A percentile compares a stretch with the other conserved stretches of the same genome.
These are phyloP conservation scores for Caenorhabditis elegans DNA, from an alignment of 1,140 invertebrate genomes.

Conservation along the genomic window WBcel235 BX284604.4:10677501-10678000, in stretches of 20 bases:
- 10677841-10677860: neutral
- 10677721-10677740: neutral
- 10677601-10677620: no score
- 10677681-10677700: neutral
- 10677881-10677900: neutral
- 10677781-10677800: neutral
- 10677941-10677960: slow-evolving; percentile 69
- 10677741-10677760: slow-evolving; percentile 7
- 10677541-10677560: neutral
- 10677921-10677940: slow-evolving; percentile 43
- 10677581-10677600: neutral
- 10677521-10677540: slow-evolving; percentile 34
- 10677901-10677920: no score
- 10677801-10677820: neutral
- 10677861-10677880: neutral
- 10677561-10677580: neutral
- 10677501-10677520: neutral
- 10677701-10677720: neutral
- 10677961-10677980: slow-evolving; percentile 65
- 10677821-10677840: neutral
- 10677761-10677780: neutral
- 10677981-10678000: slow-evolving; percentile 57
- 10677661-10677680: neutral
- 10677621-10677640: no score
- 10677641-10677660: no score